Evolutionary conservation across 37 sponge, comb jelly and placozoan genomes (phyloP).

Genomic region (Ianthella basta): DNA sequence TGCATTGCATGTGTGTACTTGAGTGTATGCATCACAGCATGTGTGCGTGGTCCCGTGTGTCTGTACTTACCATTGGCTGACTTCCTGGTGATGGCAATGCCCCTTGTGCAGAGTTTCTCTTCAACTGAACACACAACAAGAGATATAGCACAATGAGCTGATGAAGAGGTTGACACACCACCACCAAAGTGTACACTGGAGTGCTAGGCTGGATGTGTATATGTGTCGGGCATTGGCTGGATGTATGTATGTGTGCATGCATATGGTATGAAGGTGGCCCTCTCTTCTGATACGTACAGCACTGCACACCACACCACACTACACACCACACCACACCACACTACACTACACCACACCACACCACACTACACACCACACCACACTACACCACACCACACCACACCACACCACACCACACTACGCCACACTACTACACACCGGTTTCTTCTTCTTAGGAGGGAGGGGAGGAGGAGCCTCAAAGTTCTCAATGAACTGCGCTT

Average conservation of each 20-base stretch:
- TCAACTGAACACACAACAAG: too few relatives aligned
- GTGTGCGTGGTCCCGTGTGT: neutral
- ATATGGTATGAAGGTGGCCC: neutral
- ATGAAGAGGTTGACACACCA: too few relatives aligned
- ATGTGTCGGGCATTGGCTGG: too few relatives aligned
- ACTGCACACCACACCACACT: too few relatives aligned
- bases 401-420: constrained; percentile 37
- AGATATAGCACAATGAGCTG: too few relatives aligned
- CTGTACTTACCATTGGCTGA: neutral
- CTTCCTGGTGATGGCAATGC: neutral
- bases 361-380: too few relatives aligned
- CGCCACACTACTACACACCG: too few relatives aligned
- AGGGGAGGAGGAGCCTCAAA: constrained; percentile 61
- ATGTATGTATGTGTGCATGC: neutral
- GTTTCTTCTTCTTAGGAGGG: constrained; percentile 72
- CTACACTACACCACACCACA: too few relatives aligned
- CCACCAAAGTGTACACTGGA: too few relatives aligned
- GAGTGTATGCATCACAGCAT: neutral
- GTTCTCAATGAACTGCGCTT: constrained; percentile 3
- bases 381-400: constrained; percentile 21
- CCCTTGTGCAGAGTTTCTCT: neutral
- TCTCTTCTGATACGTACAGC: constrained; percentile 13
- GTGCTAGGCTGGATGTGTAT: too few relatives aligned
- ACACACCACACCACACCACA: too few relatives aligned
- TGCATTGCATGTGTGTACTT: neutral